phyloP scores from a whole-genome alignment of 1,140 invertebrate genomes.

The Euborellia annulipes region DNA sequence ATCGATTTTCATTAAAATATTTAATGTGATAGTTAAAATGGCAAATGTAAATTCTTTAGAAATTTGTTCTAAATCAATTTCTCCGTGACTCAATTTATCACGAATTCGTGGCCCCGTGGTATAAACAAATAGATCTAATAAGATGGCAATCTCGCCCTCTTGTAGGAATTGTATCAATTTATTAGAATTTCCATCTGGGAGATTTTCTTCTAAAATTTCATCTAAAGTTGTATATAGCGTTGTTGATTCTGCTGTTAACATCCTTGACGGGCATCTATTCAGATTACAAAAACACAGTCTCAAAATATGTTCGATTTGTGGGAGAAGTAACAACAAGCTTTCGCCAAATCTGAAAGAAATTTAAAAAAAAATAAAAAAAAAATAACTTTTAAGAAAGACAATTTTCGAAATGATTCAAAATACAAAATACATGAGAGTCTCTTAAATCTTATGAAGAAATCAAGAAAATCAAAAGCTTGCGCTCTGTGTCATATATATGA shows the following conservation, averaged over 20 bases:
- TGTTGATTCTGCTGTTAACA: conserved; percentile 12
- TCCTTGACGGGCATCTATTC: conserved; percentile 9
- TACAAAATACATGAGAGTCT: too few relatives aligned
- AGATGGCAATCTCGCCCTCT: conserved; percentile 8
- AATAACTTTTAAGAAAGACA: neutral
- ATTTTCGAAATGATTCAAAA: too few relatives aligned
- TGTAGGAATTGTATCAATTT: conserved; percentile 2
- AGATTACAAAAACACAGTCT: conserved; percentile 7
- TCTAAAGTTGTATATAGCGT: conserved; percentile 13
- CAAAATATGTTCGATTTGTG: conserved; percentile 11
- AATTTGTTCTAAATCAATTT: conserved; percentile 7
- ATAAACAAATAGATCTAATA: conserved; percentile 9
- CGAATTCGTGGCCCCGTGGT: conserved; percentile 9
- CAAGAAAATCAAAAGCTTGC: too few relatives aligned
- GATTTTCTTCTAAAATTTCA: conserved; percentile 10
- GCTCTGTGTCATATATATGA: too few relatives aligned
- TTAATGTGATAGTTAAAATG: too few relatives aligned
- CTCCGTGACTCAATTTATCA: conserved; percentile 12
- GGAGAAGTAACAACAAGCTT: conserved; percentile 9
- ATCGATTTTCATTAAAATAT: too few relatives aligned
- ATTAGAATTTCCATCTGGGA: conserved; percentile 2
- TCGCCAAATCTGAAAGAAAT: conserved; percentile 9
- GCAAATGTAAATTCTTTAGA: conserved; percentile 2
- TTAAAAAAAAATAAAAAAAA: conserved; percentile 1
- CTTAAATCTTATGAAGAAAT: too few relatives aligned